phyloP scores from a whole-genome alignment of 2,888 invertebrate genomes.

The Dryobotodes eremita region DNA sequence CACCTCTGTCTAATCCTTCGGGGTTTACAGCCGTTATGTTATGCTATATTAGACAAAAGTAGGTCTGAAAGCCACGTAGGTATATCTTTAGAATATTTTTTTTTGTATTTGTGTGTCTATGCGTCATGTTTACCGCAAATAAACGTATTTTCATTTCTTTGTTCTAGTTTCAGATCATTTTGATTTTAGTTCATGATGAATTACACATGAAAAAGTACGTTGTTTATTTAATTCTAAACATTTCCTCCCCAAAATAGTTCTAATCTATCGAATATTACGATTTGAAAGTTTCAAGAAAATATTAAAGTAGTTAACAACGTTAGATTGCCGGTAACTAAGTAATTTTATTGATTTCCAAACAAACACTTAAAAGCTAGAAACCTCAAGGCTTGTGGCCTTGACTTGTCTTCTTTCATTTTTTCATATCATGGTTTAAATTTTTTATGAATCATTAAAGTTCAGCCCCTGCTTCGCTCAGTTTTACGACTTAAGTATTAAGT shows the following conservation, averaged over 20 bases:
- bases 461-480: too few relatives aligned
- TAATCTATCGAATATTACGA: not conserved
- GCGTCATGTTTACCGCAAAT: too few relatives aligned
- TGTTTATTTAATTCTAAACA: not conserved
- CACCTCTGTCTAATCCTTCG: not conserved
- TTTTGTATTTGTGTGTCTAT: too few relatives aligned
- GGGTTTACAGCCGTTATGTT: not conserved
- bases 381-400: not conserved
- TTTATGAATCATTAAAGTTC: not conserved
- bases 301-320: not conserved
- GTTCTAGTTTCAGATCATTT: too few relatives aligned
- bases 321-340: not conserved
- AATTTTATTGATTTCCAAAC: constrained; percentile 29
- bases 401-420: not conserved
- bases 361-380: not conserved
- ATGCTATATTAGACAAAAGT: too few relatives aligned
- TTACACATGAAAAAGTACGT: too few relatives aligned
- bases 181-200: too few relatives aligned
- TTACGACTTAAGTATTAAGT: too few relatives aligned
- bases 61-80: too few relatives aligned
- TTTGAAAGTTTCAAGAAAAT: not conserved
- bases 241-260: not conserved
- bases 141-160: too few relatives aligned
- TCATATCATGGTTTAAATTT: not conserved
- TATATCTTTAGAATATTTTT: too few relatives aligned